Evolutionary conservation across 2,113 vertebrate genomes (phyloP), one percentile per base, ranked within the genome.

Genomic region (Poeciliopsis prolifica): DNA sequence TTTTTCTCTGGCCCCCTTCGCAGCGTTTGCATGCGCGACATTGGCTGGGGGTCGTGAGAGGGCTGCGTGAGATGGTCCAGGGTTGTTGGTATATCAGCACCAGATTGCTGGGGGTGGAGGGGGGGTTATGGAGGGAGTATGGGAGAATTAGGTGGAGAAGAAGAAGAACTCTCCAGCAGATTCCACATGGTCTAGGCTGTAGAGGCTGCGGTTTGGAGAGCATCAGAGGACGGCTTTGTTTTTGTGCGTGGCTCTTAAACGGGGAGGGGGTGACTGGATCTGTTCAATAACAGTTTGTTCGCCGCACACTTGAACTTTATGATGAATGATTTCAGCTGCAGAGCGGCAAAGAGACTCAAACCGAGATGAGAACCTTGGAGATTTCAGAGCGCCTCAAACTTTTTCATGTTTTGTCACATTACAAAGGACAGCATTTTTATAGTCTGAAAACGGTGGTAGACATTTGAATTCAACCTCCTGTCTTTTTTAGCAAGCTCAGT

Each of bases 191-290:
- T 82, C 74, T 69, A 71, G 80, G 61, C 75, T 61, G 70, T 37
- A 68, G 82, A 60, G 62, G 65, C 42, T 86, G 79, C n/a, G 79
- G 86, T 85, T 78, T 78, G 75, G 79, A 84, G 29, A 22, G 9
- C 31, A 17, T 61, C 54, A n/a, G 73, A 65, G 40, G 33, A 62
- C 54, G 61, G 72, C 68, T 79, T 69, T 75, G 72, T 72, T 14
- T 35, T 69, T 74, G 66, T 30, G 67, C 13, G 10, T 31, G 42
- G 83, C 72, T 84, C 85, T 74, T 40, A 10, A 62, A 68, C 61
- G 80, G 79, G 88, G 7, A 63, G 13, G 48, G 19, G 70, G 40
- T 80, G 78, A 81, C 61, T 77, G 73, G 72, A 58, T 31, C 30
- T 76, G 35, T 72, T 58, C 66, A 68, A 68, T 71, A 75, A 75